Base-by-base conservation (phyloP, 1,140 invertebrate species). In the Leucophenga varia region DNA sequence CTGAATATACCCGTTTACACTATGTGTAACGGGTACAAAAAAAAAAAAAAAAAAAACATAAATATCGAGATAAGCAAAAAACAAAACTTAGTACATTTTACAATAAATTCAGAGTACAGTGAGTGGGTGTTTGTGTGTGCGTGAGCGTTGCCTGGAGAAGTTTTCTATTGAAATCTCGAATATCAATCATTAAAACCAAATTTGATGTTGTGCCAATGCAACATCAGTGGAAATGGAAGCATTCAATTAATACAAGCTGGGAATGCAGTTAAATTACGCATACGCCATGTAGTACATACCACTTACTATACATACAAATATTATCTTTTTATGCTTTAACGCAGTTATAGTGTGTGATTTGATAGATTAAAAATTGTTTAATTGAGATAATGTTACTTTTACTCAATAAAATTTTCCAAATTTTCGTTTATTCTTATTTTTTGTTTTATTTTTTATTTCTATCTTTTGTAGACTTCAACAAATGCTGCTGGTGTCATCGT, bases 401-500 rank as follows among this genome's bases (percentile, higher is more conserved):
- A n/a, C n/a, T n/a, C n/a, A 25, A 10, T 25, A 25, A 43, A 34
- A 32, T 31, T 43, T 43, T 43, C 30, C 20, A 43, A 43, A 31
- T 32, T 32, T 43, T 14, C 18, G 20, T 43, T 43, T 43, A 31
- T 43, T 31, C 20, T 43, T 25, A 32, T 43, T 43, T 43, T 28
- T 31, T 43, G 22, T 10, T 30, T 12, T 41, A 18, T 14, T 41
- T 9, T 35, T 25, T 30, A 12, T 49, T 14, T 25, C 17, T 50
- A 30, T 22, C 5, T 12, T 40, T 45, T 40, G 5, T 48, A 72
- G 69, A 72, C 57, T 59, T 50, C 22, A 65, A 51, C 43, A 80
- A 81, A 58, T 82, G 81, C 53, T 80, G 80, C 20, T 82, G 81
- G 81, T 82, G 81, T 63, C 81, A 80, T 57, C 81, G 81, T 22